Base-by-base conservation (phyloP, 2,113 vertebrate genomes). In the Himantopus leucocephalus region DNA sequence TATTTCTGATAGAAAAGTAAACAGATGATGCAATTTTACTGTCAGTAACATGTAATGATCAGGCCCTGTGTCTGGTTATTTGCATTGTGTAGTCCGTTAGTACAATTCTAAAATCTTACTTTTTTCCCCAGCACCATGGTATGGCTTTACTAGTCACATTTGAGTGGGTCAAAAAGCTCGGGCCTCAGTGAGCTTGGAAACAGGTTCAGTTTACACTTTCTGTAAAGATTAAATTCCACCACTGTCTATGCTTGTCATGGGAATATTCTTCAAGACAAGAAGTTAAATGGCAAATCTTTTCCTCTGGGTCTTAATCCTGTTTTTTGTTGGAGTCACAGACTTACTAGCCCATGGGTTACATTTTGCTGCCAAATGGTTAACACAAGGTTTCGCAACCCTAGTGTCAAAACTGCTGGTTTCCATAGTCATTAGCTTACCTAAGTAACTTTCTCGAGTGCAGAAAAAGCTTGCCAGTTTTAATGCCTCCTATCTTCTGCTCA, bases 61-160 rank as follows among this genome's bases (percentile, higher is more conserved):
- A 67, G 73, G 63, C 24, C 19, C n/a, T 0, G 0, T 20, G 20
- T 6, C n/a, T 37, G 4, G 6, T 63, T 52, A 80, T 43, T 63
- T 75, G 47, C 19, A 43, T 9, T 30, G 12, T 64, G 15, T 12
- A 48, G 10, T 12, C 47, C 13, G 26, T 62, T 24, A 77, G 16
- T 8, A 35, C 9, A 55, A 34, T 22, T 55, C 47, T 37, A 15
- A 92, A 95, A 43, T 15, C 27, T 56, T 67, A 74, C 20, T 8
- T 47, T 58, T 37, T 56, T 14, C 19, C 48, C 50, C 53, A 45
- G 30, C 27, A 59, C 23, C 32, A 39, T 10, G 48, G 32, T 10
- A 37, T 17, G 39, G 23, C 26, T 58, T 43, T 77, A 24, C 32
- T 37, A 39, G 14, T 23, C 10, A 26, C 12, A 13, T 26, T 27